phyloP scores from a whole-genome alignment of 2,797 vertebrate genomes.

The Enteromius thamalakanensis region DNA sequence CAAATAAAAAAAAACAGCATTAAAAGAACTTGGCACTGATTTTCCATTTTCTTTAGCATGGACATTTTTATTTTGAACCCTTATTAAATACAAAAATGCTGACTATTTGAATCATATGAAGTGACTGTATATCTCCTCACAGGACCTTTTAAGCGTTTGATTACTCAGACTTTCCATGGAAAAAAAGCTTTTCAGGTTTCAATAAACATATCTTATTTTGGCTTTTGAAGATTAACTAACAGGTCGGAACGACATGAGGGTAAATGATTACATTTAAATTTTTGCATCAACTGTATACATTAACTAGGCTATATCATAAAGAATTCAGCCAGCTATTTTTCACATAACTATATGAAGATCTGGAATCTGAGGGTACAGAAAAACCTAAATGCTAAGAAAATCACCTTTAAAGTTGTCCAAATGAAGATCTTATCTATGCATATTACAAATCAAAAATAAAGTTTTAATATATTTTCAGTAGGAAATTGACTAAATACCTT shows the following conservation, averaged over 20 bases:
- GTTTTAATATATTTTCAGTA: too few relatives aligned
- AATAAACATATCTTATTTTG: neutral
- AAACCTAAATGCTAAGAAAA: too few relatives aligned
- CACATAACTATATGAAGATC: too few relatives aligned
- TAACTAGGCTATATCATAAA: neutral
- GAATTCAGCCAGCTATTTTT: too few relatives aligned
- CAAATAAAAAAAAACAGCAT: too few relatives aligned
- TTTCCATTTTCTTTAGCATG: neutral
- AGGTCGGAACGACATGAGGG: neutral
- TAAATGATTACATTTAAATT: neutral
- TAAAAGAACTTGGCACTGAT: too few relatives aligned
- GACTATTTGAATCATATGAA: neutral
- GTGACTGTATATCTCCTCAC: neutral
- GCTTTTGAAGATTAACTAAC: neutral
- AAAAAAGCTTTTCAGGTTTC: neutral
- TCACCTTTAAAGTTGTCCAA: too few relatives aligned
- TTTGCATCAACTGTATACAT: neutral
- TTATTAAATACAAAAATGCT: neutral
- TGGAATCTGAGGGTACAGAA: too few relatives aligned
- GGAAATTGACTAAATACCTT: too few relatives aligned
- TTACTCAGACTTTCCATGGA: neutral
- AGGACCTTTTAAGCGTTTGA: neutral
- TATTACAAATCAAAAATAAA: too few relatives aligned
- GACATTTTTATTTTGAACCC: neutral
- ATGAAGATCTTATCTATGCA: too few relatives aligned